Evolutionary conservation across 2,888 invertebrate genomes (phyloP).

Genomic region (Mythimna impura): DNA sequence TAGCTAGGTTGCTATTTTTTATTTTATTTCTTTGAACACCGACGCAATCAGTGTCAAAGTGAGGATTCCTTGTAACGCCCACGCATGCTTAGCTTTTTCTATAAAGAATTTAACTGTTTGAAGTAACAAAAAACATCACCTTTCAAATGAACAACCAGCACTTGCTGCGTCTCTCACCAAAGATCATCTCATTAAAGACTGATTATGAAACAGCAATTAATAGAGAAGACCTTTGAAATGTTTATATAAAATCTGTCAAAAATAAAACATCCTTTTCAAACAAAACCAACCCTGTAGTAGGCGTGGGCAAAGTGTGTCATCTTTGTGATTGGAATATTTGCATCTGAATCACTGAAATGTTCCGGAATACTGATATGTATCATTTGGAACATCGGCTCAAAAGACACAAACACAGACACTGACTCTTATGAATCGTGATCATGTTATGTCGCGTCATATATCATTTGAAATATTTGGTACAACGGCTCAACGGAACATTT

Average conservation of each 20-base stretch:
- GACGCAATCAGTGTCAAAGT: constrained; percentile 7
- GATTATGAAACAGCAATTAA: not conserved
- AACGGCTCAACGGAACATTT: no score
- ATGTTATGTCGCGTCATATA: no score
- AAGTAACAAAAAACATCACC: not conserved
- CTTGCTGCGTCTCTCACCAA: not conserved
- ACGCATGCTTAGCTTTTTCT: not conserved
- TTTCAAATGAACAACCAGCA: not conserved
- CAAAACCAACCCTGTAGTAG: not conserved
- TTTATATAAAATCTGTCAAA: not conserved
- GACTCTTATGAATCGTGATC: no score
- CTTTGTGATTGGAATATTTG: no score
- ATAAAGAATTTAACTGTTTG: not conserved
- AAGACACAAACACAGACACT: no score
- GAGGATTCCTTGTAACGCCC: not conserved
- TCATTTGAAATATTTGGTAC: no score
- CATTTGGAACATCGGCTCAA: no score
- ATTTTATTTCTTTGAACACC: constrained; percentile 6
- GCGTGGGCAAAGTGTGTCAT: no score
- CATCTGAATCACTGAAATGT: no score
- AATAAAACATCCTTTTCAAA: not conserved
- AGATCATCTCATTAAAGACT: not conserved
- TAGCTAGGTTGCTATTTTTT: not conserved
- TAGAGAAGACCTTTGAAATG: not conserved
- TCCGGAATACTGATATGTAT: no score